phyloP scores from a whole-genome alignment of 2,797 vertebrate species.

The Sebastes aleutianus region DNA sequence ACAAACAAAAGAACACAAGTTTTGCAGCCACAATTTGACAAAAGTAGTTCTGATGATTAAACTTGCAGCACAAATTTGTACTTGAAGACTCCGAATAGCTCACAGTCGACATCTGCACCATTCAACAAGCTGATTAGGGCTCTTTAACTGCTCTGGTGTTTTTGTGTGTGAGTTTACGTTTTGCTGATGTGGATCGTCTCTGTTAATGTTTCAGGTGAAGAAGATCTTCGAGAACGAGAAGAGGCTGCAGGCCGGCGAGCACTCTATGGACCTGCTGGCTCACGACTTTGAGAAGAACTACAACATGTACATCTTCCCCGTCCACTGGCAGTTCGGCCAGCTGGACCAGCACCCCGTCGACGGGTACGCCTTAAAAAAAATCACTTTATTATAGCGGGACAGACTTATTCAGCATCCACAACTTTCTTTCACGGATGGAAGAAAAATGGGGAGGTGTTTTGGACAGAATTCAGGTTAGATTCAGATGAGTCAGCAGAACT shows the following conservation, averaged over 20 bases:
- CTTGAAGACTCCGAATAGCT: not conserved
- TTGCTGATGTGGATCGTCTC: not conserved
- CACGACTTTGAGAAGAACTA: constrained; percentile 99
- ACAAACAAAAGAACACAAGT: not conserved
- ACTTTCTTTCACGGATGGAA: not conserved
- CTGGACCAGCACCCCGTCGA: constrained; percentile 96
- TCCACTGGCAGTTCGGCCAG: constrained; percentile 99
- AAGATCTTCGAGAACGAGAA: constrained; percentile 98
- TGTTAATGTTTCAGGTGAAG: constrained; percentile 85
- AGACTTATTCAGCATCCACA: rapidly evolving
- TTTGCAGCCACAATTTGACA: too few relatives aligned
- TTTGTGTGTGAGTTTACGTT: not conserved
- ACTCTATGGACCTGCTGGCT: constrained; percentile 94
- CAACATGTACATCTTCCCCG: constrained; percentile 99
- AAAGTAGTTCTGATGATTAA: too few relatives aligned
- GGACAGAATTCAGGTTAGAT: not conserved
- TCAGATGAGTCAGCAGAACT: not conserved
- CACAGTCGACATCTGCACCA: not conserved
- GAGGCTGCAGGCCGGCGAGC: constrained; percentile 92
- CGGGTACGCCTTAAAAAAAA: constrained; percentile 80
- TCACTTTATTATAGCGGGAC: not conserved
- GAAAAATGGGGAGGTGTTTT: not conserved
- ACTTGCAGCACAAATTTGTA: not conserved
- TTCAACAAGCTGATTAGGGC: not conserved
- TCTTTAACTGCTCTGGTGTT: not conserved